Evolutionary conservation across 2,797 vertebrate genomes (phyloP).

Genomic region (Trematomus bernacchii): DNA sequence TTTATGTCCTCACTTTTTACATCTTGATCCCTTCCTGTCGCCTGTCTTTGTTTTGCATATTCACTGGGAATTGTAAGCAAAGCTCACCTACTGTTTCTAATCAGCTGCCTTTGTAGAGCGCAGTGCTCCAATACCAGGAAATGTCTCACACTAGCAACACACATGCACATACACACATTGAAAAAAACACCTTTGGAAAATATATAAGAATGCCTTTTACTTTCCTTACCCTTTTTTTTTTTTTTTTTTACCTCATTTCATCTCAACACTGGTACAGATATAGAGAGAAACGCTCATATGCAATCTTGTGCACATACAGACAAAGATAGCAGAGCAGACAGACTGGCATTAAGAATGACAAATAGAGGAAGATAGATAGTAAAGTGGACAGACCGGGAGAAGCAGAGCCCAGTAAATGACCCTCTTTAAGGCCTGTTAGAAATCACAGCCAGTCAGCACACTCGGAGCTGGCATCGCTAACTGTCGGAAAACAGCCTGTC

Average conservation of each 20-base stretch:
- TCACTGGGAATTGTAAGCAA: constrained; percentile 75
- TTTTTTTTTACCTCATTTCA: constrained; percentile 9
- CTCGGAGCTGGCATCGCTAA: constrained; percentile 60
- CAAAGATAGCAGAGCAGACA: constrained; percentile 54
- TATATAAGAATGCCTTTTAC: constrained; percentile 37
- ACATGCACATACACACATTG: constrained; percentile 11
- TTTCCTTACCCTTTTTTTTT: constrained; percentile 27
- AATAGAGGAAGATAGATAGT: constrained; percentile 68
- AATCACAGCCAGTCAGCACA: constrained; percentile 57
- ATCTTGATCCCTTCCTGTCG: constrained; percentile 36
- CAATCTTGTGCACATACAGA: constrained; percentile 73
- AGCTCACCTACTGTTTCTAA: constrained; percentile 86
- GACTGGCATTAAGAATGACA: constrained; percentile 62
- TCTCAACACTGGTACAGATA: constrained; percentile 50
- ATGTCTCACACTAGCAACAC: constrained; percentile 63
- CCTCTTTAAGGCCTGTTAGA: constrained; percentile 60
- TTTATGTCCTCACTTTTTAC: constrained; percentile 41
- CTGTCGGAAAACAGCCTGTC: constrained; percentile 58
- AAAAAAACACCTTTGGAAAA: constrained; percentile 24
- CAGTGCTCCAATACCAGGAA: constrained; percentile 63
- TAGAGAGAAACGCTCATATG: constrained; percentile 22
- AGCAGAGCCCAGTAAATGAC: constrained; percentile 55
- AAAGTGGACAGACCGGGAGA: constrained; percentile 46
- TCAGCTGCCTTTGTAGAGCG: constrained; percentile 84
- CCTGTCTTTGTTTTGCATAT: constrained; percentile 72